phyloP scores from a whole-genome alignment of 2,888 invertebrate genomes.

The Andrena haemorrhoa region DNA sequence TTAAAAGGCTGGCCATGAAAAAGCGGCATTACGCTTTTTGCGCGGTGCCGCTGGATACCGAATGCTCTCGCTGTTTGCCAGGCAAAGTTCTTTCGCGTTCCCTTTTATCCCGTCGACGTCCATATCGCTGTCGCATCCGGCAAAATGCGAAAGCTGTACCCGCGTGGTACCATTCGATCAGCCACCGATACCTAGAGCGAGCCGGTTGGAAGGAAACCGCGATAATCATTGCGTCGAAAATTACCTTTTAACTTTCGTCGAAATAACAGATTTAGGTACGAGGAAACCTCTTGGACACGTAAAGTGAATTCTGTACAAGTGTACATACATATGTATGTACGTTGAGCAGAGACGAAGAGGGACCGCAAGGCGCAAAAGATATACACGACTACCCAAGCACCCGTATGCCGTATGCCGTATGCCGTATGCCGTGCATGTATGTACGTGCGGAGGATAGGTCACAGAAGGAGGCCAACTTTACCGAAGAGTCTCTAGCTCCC shows the following conservation, averaged over 20 bases:
- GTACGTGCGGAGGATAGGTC: neutral
- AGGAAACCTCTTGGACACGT: slow-evolving; percentile 31
- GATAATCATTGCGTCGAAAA: slow-evolving; percentile 40
- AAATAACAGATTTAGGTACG: slow-evolving; percentile 62
- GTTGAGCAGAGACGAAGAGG: neutral
- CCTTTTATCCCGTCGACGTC: neutral
- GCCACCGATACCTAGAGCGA: neutral
- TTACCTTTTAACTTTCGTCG: slow-evolving; percentile 41
- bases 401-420: too few relatives aligned
- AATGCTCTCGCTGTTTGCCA: too few relatives aligned
- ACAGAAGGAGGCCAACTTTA: slow-evolving; percentile 42
- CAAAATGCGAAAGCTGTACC: neutral
- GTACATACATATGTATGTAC: slow-evolving; percentile 26
- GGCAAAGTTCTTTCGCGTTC: neutral
- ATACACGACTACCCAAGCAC: neutral
- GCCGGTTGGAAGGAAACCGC: neutral
- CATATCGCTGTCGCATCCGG: neutral
- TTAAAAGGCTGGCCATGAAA: slow-evolving; percentile 11
- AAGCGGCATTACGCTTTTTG: neutral
- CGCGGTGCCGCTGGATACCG: neutral
- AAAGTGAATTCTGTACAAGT: slow-evolving; percentile 2
- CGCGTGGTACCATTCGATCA: neutral
- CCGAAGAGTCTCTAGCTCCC: neutral
- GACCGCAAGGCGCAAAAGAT: slow-evolving; percentile 15
- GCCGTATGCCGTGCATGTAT: neutral